These are phyloP conservation scores for Drosophila niveifrons DNA, from an alignment of 2,888 invertebrate genomes.

Conservation along the genomic window DNA sequence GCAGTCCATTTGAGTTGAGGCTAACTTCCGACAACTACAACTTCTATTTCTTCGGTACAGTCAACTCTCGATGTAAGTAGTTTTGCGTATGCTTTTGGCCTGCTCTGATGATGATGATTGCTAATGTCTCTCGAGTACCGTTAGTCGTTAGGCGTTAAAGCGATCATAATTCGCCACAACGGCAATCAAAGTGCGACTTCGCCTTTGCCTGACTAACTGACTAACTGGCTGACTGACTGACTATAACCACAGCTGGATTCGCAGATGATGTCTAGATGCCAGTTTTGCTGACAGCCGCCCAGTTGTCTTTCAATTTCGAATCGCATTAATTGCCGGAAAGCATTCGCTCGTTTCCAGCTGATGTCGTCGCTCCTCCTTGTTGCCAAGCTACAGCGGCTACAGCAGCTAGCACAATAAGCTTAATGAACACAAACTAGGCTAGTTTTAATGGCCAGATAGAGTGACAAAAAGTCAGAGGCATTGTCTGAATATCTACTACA, in stretches of 20 bases:
- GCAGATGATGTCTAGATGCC: constrained; percentile 11
- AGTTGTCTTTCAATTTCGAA: constrained; percentile 22
- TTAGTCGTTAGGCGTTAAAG: constrained; percentile 72
- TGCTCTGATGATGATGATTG: constrained; percentile 71
- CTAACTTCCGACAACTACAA: constrained; percentile 13
- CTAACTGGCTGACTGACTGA: background rate
- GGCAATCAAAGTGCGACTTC: constrained; percentile 32
- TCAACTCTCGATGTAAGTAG: constrained; percentile 21
- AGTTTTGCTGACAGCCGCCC: background rate
- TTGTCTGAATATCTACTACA: too few species aligned
- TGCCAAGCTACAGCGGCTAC: background rate
- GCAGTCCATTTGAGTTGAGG: constrained; percentile 47
- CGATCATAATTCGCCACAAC: constrained; percentile 61
- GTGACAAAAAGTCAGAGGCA: too few species aligned
- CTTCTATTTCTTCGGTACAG: background rate
- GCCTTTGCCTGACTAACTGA: too few species aligned
- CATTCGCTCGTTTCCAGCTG: constrained; percentile 13
- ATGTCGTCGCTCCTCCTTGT: constrained; percentile 1
- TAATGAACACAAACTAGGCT: background rate
- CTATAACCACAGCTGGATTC: background rate
- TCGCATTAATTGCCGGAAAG: constrained; percentile 21
- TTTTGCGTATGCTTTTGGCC: constrained; percentile 59
- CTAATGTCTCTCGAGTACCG: constrained; percentile 60
- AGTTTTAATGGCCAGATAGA: too few species aligned
- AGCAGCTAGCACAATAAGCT: constrained; percentile 1